Evolutionary conservation across 2,888 invertebrate species (phyloP), one percentile per base, ranked within the genome.

Genomic region (Rhabditoides inermis): DNA sequence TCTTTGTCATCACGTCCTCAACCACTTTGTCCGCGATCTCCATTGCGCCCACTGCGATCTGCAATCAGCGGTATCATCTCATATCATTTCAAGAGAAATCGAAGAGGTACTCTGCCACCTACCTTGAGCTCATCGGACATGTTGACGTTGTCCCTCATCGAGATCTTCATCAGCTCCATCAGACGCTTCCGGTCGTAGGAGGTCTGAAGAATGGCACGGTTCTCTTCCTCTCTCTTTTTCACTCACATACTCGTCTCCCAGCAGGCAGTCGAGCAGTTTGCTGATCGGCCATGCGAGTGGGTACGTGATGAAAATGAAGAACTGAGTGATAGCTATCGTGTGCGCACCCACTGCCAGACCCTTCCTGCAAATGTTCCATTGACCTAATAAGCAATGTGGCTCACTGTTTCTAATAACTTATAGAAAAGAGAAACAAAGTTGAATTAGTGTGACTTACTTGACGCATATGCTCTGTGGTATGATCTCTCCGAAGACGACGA

Each of bases 111-210:
- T 47, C 4, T 12, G n/a, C 35, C 61, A 15, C 60, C 63, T 23
- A 67, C 64, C 50, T 75, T 75, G 26, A 74, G 51, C 50, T 74
- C 74, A 44, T 73, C 70, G 2, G 69, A 69, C 3, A 62, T 47
- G 23, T 47, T 44, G 7, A 56, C 61, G 30, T 63, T 61, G n/a
- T 50, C 10, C 15, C 32, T 50, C 30, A 67, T 65, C 3, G 62
- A 60, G 63, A 74, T 69, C 54, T 75, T 72, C 49, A 99, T 88
- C 28, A 98, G 83, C 76, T 95, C 95, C 81, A 92, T 90, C 22
- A 98, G 82, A 41, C 94, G 84, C 76, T 98, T 94, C 51, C 95
- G 83, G 77, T 90, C 94, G 81, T 95, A 98, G 0, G 91, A 90
- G 55, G 58, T 58, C 64, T 66, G 51, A 39, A 61, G 54, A 23